Conservation (phyloP, 2,888 invertebrate genomes). For the Sinopyrophorus schimmeli region DNA sequence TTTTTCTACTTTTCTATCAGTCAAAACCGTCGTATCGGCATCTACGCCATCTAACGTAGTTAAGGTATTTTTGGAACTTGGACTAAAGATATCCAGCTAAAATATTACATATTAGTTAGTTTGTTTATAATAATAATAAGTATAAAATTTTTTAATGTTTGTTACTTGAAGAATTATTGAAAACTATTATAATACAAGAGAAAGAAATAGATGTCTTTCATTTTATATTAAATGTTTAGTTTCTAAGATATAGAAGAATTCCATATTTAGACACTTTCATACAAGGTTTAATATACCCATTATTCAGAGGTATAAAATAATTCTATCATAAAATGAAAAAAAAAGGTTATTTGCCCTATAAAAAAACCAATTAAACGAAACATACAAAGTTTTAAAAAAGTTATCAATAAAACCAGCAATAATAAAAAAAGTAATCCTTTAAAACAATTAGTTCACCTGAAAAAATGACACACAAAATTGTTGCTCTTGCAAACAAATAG, state of each 20-base stretch:
- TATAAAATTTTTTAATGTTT: background rate
- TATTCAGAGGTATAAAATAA: too few relatives aligned
- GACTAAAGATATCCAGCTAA: slow-evolving; percentile 63
- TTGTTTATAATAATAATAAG: background rate
- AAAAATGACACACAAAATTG: slow-evolving; percentile 94
- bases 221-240: too few relatives aligned
- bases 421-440: slow-evolving; percentile 68
- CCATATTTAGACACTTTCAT: too few relatives aligned
- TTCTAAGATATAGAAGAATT: too few relatives aligned
- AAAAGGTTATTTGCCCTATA: too few relatives aligned
- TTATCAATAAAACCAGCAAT: too few relatives aligned
- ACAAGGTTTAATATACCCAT: too few relatives aligned
- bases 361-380: too few relatives aligned
- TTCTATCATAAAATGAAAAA: too few relatives aligned
- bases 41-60: slow-evolving; percentile 60
- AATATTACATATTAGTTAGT: too few relatives aligned
- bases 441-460: slow-evolving; percentile 55
- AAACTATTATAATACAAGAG: background rate
- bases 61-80: slow-evolving; percentile 61
- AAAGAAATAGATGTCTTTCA: background rate
- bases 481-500: slow-evolving; percentile 91
- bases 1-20: slow-evolving; percentile 65
- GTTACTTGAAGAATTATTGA: too few relatives aligned
- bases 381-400: too few relatives aligned
- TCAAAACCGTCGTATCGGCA: slow-evolving; percentile 42